These are phyloP conservation scores for Ctenodactylus gundi DNA, from an alignment of 2,113 vertebrate species.

Conservation along the genomic window DNA sequence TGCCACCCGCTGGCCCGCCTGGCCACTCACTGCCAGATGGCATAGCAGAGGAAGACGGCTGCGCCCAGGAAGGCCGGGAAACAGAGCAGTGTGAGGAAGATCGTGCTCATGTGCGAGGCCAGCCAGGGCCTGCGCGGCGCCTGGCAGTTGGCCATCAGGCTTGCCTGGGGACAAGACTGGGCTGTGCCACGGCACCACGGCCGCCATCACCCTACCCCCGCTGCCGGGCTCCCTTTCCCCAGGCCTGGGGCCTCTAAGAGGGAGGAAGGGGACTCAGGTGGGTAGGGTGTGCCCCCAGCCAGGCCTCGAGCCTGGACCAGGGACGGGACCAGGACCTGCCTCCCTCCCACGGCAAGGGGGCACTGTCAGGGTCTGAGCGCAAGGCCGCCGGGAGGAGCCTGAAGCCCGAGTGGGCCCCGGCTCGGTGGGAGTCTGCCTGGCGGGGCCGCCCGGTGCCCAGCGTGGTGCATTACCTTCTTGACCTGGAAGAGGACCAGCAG, in stretches of 20 bases:
- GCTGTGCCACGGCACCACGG: too few relatives aligned
- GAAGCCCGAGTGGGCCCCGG: too few relatives aligned
- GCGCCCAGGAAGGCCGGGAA: slow-evolving; percentile 94
- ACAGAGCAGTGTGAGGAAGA: slow-evolving; percentile 94
- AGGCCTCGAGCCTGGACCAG: not conserved
- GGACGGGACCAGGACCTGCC: not conserved
- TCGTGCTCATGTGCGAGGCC: slow-evolving; percentile 92
- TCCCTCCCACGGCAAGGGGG: rapidly evolving
- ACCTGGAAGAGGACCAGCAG: slow-evolving; percentile 20
- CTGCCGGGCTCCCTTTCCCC: rapidly evolving
- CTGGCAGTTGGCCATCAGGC: slow-evolving; percentile 96
- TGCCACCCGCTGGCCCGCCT: too few relatives aligned
- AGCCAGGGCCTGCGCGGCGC: slow-evolving; percentile 92
- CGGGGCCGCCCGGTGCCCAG: not conserved
- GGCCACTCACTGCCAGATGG: slow-evolving; percentile 94
- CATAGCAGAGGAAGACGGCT: slow-evolving; percentile 90
- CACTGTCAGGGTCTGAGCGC: not conserved
- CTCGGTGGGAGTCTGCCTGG: too few relatives aligned
- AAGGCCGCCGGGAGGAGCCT: too few relatives aligned
- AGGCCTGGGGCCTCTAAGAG: too few relatives aligned
- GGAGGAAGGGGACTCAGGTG: rapidly evolving
- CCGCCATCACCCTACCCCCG: not conserved
- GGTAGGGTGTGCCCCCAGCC: not conserved
- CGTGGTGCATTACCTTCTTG: not conserved
- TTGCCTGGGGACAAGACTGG: slow-evolving; percentile 83